Base-by-base conservation (phyloP, 30 jellyfish, hydroid and myxozoan species). In the Hydractinia echinata region DNA sequence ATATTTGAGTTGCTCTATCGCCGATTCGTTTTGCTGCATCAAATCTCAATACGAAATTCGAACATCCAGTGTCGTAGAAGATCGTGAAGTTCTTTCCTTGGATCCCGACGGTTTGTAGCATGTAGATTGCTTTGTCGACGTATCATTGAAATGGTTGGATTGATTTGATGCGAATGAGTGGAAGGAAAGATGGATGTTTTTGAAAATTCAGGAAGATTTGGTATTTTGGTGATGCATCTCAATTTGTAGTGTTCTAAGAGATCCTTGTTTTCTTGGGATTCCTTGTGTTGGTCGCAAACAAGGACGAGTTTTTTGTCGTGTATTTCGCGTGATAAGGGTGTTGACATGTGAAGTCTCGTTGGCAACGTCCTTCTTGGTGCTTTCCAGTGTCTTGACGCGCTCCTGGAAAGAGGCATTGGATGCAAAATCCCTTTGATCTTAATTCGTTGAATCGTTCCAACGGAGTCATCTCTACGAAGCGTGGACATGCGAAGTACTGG, bases 241-340 rank as follows among this genome's bases (percentile, higher is more conserved):
- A 4, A 44, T 66, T 72, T 72, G 72, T 72, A 72, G 66, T 54
- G 82, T 72, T 72, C 82, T 44, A 72, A 66, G 18, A 72, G 82
- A 54, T 72, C 82, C 54, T 72, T 72, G 72, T 39, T 72, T 51
- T 72, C 82, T 51, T 72, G 50, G 3, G 64, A 9, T 18, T 72
- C 82, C 51, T 72, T 72, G 54, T 72, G 82, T 8, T 72, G 68
- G 30, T 72, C 73, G 20, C 79, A 68, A n/a, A 20, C 79, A 68
- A 68, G n/a, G 79, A 18, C 50, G 3, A 0, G 61, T 68, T n/a
- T 50, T 20, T 1, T 68, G 79, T 44, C 2, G 14, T 18, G 52
- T n/a, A n/a, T 10, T 30, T n/a, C n/a, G n/a, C n/a, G n/a, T n/a
- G n/a, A n/a, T n/a, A n/a, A n/a, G n/a, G n/a, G n/a, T n/a, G n/a